Base-by-base conservation (phyloP, 92 coral and sea anemone genomes). In the Zoanthus sociatus region DNA sequence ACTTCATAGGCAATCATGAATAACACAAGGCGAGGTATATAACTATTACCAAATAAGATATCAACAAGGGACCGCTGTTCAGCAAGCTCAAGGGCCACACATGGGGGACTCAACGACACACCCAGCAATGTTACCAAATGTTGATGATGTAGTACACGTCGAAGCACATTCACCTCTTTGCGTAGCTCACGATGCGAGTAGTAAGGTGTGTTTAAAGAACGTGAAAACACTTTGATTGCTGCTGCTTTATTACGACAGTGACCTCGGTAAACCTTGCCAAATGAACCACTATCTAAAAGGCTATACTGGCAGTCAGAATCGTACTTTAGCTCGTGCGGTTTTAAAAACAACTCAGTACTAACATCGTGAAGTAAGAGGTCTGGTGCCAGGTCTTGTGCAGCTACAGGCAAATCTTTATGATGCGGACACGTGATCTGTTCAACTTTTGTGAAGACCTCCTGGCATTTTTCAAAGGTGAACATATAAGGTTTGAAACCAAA, bases 111-210 rank as follows among this genome's bases (percentile, higher is more conserved):
- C 33, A 89, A 70, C 33, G 90, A 85, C 9, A 93, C 92, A 10
- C 96, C 96, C 47, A 93, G 69, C 89, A 93, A 75, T 68, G 86
- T 87, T 10, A 93, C 87, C 48, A 93, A 81, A 76, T 81, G 89
- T 11, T 89, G 92, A 63, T 93, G 96, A 74, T 77, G 85, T 18
- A 71, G 84, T 46, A 91, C 87, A 17, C 94, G 92, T 55, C 94
- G 90, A 20, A 93, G 91, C 37, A 93, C 92, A 51, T 78, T 90
- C 1, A 93, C 84, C 63, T 93, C 96, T 70, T 91, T 93, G 44
- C 96, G 96, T 16, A 93, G 84, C 82, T 93, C 96, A n/a, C 89
- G 69, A 75, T 91, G 91, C 18, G 87, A 75, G 21, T 93, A 91
- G 69, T 82, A 87, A 63, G 72, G 7, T 26, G 72, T 50, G 20